Conservation (phyloP, 2,797 vertebrate species). For the Aselliscus stoliczkanus region DNA sequence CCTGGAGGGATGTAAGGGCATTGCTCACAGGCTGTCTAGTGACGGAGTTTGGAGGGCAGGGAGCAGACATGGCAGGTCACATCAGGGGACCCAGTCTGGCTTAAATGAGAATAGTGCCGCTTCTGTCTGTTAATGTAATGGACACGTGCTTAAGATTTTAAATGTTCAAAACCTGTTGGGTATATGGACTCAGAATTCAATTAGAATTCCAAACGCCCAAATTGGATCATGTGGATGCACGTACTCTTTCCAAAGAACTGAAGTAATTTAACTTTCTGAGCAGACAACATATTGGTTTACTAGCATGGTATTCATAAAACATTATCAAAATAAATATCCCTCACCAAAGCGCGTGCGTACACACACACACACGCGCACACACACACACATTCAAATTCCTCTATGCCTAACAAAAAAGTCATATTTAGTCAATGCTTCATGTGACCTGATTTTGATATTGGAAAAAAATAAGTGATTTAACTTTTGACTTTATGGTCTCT, state of each 20-base stretch:
- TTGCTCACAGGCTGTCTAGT: neutral
- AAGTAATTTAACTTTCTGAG: neutral
- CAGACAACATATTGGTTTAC: neutral
- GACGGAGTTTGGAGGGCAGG: neutral
- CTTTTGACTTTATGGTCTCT: neutral
- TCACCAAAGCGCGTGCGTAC: too few species aligned
- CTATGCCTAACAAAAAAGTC: slow-evolving; percentile 57
- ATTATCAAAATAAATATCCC: slow-evolving; percentile 14
- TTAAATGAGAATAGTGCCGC: neutral
- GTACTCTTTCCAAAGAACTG: neutral
- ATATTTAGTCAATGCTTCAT: slow-evolving; percentile 51
- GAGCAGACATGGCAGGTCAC: neutral
- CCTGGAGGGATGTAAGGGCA: neutral
- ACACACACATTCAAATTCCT: slow-evolving; percentile 7
- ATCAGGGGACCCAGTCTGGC: neutral
- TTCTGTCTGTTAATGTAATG: neutral
- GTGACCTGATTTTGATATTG: slow-evolving; percentile 29
- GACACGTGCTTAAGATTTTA: neutral
- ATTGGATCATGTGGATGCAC: neutral
- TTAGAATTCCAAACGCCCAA: neutral
- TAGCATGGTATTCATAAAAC: neutral
- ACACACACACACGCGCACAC: too few species aligned
- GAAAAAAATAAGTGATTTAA: neutral
- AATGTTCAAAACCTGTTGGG: neutral
- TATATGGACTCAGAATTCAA: neutral